A percentile compares a stretch with the other conserved stretches of the same genome.
Evolutionary conservation across 2,797 vertebrate genomes (phyloP).

Genomic region (Syngnathus acus): DNA sequence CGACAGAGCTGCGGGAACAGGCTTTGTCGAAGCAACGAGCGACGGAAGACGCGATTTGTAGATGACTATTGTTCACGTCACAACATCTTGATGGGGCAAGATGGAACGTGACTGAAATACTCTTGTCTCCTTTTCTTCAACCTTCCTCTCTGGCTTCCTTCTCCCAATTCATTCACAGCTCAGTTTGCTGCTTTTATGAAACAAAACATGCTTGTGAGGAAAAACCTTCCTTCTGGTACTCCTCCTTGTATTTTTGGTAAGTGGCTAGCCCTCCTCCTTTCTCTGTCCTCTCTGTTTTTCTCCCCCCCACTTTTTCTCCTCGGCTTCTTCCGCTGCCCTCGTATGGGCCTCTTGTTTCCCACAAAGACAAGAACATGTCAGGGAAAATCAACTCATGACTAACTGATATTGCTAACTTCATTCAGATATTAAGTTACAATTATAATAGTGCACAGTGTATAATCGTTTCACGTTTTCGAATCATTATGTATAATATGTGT

Average conservation of each 20-base stretch:
- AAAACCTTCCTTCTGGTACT: constrained; percentile 91
- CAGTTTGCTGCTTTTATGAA: constrained; percentile 99
- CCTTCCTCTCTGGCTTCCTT: constrained; percentile 54
- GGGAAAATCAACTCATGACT: neutral
- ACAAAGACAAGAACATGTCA: neutral
- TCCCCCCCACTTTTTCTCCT: constrained; percentile 27
- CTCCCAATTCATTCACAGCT: constrained; percentile 83
- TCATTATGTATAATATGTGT: neutral
- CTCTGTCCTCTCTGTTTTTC: constrained; percentile 28
- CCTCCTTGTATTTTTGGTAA: constrained; percentile 98
- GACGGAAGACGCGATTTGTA: constrained; percentile 18
- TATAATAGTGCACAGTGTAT: neutral
- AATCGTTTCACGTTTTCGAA: neutral
- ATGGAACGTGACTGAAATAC: constrained; percentile 57
- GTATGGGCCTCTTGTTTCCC: constrained; percentile 7
- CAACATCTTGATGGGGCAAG: constrained; percentile 38
- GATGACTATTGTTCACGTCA: constrained; percentile 22
- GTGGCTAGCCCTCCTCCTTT: constrained; percentile 68
- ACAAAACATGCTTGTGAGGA: constrained; percentile 99
- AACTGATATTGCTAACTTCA: no score
- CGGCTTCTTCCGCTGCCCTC: constrained; percentile 21
- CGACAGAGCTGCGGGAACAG: constrained; percentile 4
- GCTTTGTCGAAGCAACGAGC: constrained; percentile 3
- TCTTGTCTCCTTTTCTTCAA: constrained; percentile 57
- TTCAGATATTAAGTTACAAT: neutral